Conservation (phyloP, 1,140 invertebrate species). For the Bombus breviceps region DNA sequence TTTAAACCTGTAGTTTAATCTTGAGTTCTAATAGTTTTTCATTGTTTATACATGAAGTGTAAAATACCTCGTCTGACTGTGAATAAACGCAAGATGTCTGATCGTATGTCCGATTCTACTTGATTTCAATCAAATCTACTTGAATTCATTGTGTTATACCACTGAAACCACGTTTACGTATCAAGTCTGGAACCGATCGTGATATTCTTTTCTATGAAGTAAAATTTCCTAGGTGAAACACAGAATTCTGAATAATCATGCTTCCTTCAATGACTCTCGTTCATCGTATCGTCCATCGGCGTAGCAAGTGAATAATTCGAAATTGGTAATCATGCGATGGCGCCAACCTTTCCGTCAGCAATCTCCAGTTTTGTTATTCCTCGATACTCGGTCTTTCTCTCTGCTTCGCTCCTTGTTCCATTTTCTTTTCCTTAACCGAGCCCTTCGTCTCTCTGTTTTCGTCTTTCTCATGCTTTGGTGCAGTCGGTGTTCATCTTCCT, state of each 20-base stretch:
- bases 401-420: conserved; percentile 16
- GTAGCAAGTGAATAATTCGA: conserved; percentile 78
- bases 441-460: conserved; percentile 2
- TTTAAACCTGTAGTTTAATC: no score
- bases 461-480: background rate
- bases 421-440: conserved; percentile 13
- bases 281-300: conserved; percentile 70
- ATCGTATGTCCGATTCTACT: background rate
- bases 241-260: conserved; percentile 27
- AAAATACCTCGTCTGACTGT: background rate
- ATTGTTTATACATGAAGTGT: no score
- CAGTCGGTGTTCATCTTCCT: background rate
- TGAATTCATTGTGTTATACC: background rate
- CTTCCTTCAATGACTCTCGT: conserved; percentile 62
- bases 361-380: conserved; percentile 80
- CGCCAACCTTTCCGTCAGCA: conserved; percentile 82
- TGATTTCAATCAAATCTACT: background rate
- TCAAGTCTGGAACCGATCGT: no score
- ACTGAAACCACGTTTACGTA: background rate
- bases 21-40: no score
- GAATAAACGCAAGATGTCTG: background rate
- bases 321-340: conserved; percentile 84
- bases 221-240: conserved; percentile 5
- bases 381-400: conserved; percentile 52
- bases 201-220: background rate